Conservation (phyloP, 2,113 vertebrate species). For the Enhydra lutris region DNA sequence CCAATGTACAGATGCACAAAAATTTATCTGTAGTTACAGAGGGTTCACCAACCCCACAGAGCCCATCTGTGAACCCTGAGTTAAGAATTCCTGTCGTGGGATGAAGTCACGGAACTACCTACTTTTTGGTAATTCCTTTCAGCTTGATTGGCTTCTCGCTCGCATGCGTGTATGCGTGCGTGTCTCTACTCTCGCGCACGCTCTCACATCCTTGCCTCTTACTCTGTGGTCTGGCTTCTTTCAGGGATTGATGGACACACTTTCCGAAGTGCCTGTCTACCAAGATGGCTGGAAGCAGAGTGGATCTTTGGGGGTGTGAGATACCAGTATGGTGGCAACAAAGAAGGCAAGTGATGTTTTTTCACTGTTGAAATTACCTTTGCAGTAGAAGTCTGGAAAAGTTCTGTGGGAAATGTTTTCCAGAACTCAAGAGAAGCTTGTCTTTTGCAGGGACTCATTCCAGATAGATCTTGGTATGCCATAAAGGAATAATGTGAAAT, state of each 20-base stretch:
- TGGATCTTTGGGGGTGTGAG: conserved; percentile 92
- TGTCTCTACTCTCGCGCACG: background rate
- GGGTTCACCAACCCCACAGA: background rate
- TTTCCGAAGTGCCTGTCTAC: conserved; percentile 93
- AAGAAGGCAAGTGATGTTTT: conserved; percentile 87
- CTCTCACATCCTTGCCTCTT: background rate
- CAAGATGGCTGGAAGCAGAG: conserved; percentile 91
- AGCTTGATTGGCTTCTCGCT: background rate
- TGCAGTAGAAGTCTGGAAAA: background rate
- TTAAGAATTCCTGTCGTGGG: background rate
- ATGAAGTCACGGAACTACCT: background rate
- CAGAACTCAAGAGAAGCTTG: background rate
- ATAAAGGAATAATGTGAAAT: background rate
- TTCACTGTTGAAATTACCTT: conserved; percentile 18
- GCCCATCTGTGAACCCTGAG: background rate
- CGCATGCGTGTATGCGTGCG: background rate
- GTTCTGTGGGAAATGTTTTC: background rate
- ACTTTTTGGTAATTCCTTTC: background rate
- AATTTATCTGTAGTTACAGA: background rate
- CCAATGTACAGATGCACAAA: background rate
- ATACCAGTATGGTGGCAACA: conserved; percentile 93
- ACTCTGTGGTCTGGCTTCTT: conserved; percentile 52
- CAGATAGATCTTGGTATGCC: background rate
- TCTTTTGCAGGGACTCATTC: background rate
- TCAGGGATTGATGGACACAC: conserved; percentile 80